Evolutionary conservation across 2,113 vertebrate genomes (phyloP).

Genomic region (Sciurus niger): DNA sequence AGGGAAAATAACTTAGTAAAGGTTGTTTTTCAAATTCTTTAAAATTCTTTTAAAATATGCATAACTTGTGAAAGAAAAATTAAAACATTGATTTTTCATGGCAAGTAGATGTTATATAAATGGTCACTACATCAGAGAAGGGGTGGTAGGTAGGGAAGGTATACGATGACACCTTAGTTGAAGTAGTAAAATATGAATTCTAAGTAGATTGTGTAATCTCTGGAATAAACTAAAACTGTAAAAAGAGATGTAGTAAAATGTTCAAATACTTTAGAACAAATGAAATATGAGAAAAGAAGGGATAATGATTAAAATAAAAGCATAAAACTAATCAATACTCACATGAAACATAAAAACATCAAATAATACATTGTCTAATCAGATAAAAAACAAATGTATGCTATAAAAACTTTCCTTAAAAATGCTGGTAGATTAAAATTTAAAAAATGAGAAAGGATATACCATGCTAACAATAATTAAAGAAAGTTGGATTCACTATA

Average conservation of each 20-base stretch:
- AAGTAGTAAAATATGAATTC: neutral
- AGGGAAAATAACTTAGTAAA: neutral
- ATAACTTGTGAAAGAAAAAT: neutral
- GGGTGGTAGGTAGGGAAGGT: neutral
- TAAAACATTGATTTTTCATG: neutral
- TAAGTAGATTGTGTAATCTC: neutral
- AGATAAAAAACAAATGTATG: neutral
- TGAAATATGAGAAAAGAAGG: neutral
- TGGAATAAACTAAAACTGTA: neutral
- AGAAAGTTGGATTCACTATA: neutral
- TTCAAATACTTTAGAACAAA: neutral
- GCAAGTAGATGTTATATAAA: neutral
- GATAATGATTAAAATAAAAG: neutral
- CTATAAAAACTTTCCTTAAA: neutral
- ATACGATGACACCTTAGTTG: neutral
- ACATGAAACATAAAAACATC: neutral
- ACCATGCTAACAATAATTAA: neutral
- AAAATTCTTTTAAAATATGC: neutral
- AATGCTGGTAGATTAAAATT: neutral
- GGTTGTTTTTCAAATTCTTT: neutral
- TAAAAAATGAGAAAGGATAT: neutral
- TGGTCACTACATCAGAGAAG: neutral
- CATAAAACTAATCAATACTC: neutral
- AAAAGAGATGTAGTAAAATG: neutral
- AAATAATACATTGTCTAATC: neutral